Conservation (phyloP, 2,113 vertebrate species). For the Gavia stellata region DNA sequence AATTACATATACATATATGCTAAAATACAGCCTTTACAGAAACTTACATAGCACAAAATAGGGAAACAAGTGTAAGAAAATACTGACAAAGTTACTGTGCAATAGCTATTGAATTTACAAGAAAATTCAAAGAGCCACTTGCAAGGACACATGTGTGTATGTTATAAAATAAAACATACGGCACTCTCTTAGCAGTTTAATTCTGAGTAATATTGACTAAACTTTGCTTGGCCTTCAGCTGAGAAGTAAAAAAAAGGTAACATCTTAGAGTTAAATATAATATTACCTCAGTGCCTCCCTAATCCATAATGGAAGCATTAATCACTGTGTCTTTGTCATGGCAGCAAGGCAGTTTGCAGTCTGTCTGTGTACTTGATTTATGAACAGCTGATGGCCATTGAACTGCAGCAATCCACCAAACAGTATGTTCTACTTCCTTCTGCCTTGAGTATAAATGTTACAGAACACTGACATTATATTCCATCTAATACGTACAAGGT, state of each 20-base stretch:
- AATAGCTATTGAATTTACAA: neutral
- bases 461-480: neutral
- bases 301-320: conserved; percentile 24
- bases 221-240: conserved; percentile 7
- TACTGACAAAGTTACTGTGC: neutral
- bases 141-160: neutral
- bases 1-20: neutral
- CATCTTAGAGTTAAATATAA: neutral
- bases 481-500: neutral
- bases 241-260: neutral
- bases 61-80: neutral
- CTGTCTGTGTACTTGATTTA: conserved; percentile 34
- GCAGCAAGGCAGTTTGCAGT: conserved; percentile 32
- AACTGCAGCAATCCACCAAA: conserved; percentile 27
- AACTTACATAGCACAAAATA: neutral
- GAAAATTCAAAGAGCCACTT: neutral
- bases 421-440: neutral
- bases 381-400: conserved; percentile 40
- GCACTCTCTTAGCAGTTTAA: neutral
- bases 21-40: neutral
- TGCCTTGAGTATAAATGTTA: neutral
- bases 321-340: conserved; percentile 41
- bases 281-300: conserved; percentile 1
- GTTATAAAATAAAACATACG: neutral
- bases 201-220: neutral